Percentiles rank a stretch among this genome's conserved stretches.
phyloP scores from a whole-genome alignment of 1,140 invertebrate genomes.

The Riptortus pedestris region DNA sequence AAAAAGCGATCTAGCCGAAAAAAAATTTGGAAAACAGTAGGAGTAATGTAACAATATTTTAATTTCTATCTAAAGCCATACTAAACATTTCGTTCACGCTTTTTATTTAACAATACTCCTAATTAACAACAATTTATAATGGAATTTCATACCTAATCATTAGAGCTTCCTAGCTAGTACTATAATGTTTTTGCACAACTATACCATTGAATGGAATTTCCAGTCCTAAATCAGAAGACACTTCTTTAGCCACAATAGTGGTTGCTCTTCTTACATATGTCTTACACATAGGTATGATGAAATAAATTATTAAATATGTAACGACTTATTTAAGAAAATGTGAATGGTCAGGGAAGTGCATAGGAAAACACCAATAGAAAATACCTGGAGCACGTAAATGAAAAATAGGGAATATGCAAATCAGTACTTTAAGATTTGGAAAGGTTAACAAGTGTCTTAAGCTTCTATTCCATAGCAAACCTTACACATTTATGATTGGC shows the following conservation, averaged over 20 bases:
- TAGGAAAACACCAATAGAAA: background rate
- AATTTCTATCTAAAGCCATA: slow-evolving; percentile 13
- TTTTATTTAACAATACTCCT: slow-evolving; percentile 15
- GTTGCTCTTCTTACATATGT: background rate
- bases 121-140: slow-evolving; percentile 16
- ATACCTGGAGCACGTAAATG: background rate
- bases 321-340: background rate
- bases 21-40: background rate
- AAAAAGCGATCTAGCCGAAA: slow-evolving; percentile 1
- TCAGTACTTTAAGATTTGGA: background rate
- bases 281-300: slow-evolving; percentile 7
- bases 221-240: background rate
- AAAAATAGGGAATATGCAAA: background rate
- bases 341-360: slow-evolving; percentile 9
- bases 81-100: slow-evolving; percentile 13
- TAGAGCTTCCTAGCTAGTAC: slow-evolving; percentile 18
- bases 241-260: background rate
- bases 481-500: slow-evolving; percentile 10
- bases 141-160: slow-evolving; percentile 16
- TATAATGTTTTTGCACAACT: slow-evolving; percentile 12
- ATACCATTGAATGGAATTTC: background rate
- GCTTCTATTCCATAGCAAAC: slow-evolving; percentile 4
- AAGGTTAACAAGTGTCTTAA: background rate
- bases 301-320: background rate
- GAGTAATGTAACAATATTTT: slow-evolving; percentile 12